Percentiles rank a stretch among this genome's conserved stretches.
phyloP scores from a whole-genome alignment of 2,113 vertebrate species.

The Coracopsis vasa region DNA sequence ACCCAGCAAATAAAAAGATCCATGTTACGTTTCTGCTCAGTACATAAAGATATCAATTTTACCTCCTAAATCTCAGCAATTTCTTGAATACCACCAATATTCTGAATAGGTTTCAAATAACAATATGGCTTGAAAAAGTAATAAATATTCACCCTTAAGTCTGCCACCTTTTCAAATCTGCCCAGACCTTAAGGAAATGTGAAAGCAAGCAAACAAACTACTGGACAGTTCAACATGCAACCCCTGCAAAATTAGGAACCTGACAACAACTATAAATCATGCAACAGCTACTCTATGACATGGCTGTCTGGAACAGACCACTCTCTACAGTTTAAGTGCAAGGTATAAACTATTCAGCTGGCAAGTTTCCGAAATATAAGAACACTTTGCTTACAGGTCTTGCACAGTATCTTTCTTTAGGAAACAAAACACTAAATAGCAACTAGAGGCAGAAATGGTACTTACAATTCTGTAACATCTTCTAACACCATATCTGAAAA shows the following conservation, averaged over 20 bases:
- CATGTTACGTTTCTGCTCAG: not conserved
- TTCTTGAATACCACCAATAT: not conserved
- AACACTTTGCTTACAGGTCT: not conserved
- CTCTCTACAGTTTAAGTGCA: not conserved
- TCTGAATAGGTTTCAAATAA: not conserved
- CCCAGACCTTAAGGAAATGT: not conserved
- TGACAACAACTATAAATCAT: not conserved
- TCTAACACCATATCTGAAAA: conserved; percentile 94
- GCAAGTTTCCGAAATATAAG: not conserved
- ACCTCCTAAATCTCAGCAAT: not conserved
- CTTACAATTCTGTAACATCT: conserved; percentile 98
- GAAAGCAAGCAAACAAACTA: not conserved
- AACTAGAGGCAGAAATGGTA: conserved; percentile 37
- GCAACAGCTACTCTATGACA: not conserved
- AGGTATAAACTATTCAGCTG: not conserved
- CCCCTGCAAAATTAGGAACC: not conserved
- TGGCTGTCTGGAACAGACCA: not conserved
- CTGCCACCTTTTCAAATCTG: not conserved
- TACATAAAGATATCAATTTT: not conserved
- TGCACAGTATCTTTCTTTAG: not conserved
- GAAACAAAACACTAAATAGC: not conserved
- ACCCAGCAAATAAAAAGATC: not conserved
- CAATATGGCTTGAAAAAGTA: not conserved
- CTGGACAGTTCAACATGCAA: not conserved
- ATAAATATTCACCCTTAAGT: not conserved